Evolutionary conservation across 2,113 vertebrate species (phyloP), one percentile per base, ranked within the genome.

Genomic region (Triplophysa siluroides): DNA sequence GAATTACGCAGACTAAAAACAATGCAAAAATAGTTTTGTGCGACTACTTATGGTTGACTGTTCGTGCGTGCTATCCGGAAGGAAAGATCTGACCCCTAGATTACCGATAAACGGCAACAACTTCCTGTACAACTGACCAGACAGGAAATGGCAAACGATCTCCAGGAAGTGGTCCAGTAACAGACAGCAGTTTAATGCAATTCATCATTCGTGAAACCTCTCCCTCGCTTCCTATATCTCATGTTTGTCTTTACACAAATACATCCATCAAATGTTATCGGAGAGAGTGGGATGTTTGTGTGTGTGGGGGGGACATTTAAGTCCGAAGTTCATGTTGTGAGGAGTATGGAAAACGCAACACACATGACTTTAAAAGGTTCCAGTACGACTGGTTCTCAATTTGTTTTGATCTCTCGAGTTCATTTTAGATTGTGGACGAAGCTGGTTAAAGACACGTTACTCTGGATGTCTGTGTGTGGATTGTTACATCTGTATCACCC

Each of bases 111-210:
- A 85, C 23, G 54, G n/a, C 78, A 88, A 87, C 63, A 8, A 87
- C 83, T 89, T 90, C 88, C 85, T 79, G 24, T 73, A 70, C 58
- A 21, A 75, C 64, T 71, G 78, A 78, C 81, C 29, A 19, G 76
- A 68, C 71, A 86, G 90, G 88, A 92, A 92, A 88, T 71, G 41
- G 79, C 64, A 82, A 50, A 58, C 76, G 61, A 60, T 83, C 66
- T 85, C 65, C 85, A 88, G 89, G 88, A 92, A 91, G 86, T 81
- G 63, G 86, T 81, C 38, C 72, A 19, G 24, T 76, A 61, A 80
- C 65, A 85, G 23, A 52, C 2, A 80, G 21, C 58, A 78, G 75
- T 16, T 41, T 67, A 7, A 24, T 14, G n/a, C 18, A 26, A 58
- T 60, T n/a, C 6, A 8, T 58, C 70, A 60, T 41, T 43, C 33